A percentile compares a stretch with the other conserved stretches of the same genome.
Conservation (phyloP, 2,113 vertebrate species). For the Panthera uncia region DNA sequence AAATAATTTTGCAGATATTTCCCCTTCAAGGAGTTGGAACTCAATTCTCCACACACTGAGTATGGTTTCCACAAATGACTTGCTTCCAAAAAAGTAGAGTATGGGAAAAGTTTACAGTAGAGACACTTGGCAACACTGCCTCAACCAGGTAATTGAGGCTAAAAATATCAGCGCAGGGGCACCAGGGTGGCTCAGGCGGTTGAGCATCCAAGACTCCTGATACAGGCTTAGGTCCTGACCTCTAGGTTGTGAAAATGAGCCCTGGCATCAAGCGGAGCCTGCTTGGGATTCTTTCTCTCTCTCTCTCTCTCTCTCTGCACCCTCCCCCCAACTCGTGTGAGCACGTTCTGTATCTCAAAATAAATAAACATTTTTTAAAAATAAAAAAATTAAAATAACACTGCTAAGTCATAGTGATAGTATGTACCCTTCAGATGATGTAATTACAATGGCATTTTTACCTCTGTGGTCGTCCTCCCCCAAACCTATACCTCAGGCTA, state of each 20-base stretch:
- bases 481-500: not conserved
- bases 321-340: too few species aligned
- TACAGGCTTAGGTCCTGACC: too few species aligned
- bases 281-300: too few species aligned
- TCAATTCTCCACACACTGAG: not conserved
- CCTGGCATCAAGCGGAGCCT: too few species aligned
- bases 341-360: too few species aligned
- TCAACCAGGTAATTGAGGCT: not conserved
- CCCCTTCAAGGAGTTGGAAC: not conserved
- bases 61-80: not conserved
- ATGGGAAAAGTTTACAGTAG: not conserved
- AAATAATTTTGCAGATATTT: not conserved
- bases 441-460: not conserved
- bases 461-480: not conserved
- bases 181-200: too few species aligned
- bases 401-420: not conserved
- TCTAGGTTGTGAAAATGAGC: too few species aligned
- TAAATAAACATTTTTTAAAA: too few species aligned
- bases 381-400: not conserved
- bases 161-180: not conserved
- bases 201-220: too few species aligned
- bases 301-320: too few species aligned
- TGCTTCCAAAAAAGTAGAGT: slow-evolving; percentile 12
- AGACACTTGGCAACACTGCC: not conserved
- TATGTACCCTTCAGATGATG: not conserved